Conservation (phyloP, 1,140 invertebrate species). For the Acromyrmex echinatior region DNA sequence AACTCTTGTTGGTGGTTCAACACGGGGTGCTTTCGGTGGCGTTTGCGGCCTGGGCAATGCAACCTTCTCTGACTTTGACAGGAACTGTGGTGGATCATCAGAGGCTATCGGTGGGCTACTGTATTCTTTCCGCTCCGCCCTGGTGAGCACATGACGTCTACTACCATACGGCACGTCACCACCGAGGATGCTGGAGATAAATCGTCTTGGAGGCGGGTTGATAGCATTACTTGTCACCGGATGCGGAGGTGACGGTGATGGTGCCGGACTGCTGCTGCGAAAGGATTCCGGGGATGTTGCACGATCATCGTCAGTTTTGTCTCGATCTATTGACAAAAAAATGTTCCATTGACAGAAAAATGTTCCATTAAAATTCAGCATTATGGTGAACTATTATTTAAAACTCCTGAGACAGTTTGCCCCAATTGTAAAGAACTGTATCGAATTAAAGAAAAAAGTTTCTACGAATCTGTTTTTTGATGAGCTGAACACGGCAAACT, state of each 20-base stretch:
- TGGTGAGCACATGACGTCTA: slow-evolving; percentile 91
- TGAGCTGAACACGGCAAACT: neutral
- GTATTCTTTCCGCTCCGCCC: slow-evolving; percentile 93
- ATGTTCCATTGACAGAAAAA: neutral
- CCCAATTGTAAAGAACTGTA: neutral
- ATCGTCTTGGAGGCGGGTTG: slow-evolving; percentile 88
- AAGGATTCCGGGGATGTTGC: slow-evolving; percentile 84
- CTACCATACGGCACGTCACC: slow-evolving; percentile 92
- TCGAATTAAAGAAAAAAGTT: neutral
- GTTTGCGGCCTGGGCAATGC: slow-evolving; percentile 87
- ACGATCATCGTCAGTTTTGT: slow-evolving; percentile 84
- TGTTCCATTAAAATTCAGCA: neutral
- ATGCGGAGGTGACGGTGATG: slow-evolving; percentile 78
- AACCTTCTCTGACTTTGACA: slow-evolving; percentile 85
- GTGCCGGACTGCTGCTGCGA: slow-evolving; percentile 80
- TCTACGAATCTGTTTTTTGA: neutral
- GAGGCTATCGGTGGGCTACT: slow-evolving; percentile 87
- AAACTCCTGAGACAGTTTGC: neutral
- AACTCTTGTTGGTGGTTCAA: slow-evolving; percentile 87
- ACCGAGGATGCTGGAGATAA: slow-evolving; percentile 92
- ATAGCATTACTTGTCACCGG: slow-evolving; percentile 41
- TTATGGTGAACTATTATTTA: neutral
- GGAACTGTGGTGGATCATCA: slow-evolving; percentile 83
- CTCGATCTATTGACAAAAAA: slow-evolving; percentile 77
- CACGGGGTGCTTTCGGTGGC: slow-evolving; percentile 85